These are phyloP conservation scores for Antechinus flavipes DNA, from an alignment of 2,113 vertebrate genomes.

Conservation along the genomic window DNA sequence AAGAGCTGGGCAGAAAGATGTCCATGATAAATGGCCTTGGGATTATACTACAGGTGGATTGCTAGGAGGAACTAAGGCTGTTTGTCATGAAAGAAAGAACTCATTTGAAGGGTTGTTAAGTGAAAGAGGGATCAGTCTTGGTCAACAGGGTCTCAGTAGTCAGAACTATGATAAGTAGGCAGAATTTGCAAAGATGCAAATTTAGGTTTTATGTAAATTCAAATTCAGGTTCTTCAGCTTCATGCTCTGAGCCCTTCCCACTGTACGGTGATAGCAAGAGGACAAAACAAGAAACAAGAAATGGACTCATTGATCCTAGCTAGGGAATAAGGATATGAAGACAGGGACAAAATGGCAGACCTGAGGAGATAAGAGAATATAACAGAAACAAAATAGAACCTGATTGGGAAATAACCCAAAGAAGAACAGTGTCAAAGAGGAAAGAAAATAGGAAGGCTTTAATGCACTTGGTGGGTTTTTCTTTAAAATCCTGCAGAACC, in stretches of 20 bases:
- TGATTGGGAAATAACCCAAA: neutral
- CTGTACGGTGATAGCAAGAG: neutral
- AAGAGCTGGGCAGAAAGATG: neutral
- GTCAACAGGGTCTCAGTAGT: neutral
- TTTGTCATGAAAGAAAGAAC: neutral
- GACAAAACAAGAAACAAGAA: neutral
- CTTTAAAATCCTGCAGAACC: neutral
- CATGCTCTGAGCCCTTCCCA: neutral
- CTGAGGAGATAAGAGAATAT: neutral
- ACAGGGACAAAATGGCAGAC: neutral
- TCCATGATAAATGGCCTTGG: neutral
- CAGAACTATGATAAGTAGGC: neutral
- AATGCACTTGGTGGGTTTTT: neutral
- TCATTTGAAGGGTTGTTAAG: neutral
- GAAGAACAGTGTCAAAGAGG: neutral
- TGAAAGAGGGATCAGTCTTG: neutral
- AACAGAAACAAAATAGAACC: neutral
- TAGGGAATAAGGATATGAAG: neutral
- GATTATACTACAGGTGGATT: neutral
- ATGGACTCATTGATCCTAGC: neutral
- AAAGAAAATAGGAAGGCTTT: neutral
- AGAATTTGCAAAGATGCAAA: neutral
- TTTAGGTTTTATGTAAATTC: neutral
- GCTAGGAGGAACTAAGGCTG: neutral
- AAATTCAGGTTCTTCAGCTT: neutral